phyloP scores from a whole-genome alignment of 1,140 invertebrate species.

The Agraylea sexmaculata region DNA sequence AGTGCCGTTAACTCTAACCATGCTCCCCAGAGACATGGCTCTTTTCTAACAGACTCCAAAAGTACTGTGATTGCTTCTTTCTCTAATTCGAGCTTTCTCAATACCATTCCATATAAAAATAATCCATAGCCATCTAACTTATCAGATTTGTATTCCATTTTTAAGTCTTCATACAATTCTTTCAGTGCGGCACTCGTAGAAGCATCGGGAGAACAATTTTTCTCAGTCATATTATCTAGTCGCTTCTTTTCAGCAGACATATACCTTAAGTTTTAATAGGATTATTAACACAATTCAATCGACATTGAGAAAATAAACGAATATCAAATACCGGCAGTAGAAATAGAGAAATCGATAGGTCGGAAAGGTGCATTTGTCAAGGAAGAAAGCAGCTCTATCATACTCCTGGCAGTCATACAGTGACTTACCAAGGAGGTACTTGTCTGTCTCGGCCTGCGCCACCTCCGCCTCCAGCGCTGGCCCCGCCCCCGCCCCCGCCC shows the following conservation, averaged over 20 bases:
- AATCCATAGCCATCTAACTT: constrained; percentile 78
- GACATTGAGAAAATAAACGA: not conserved
- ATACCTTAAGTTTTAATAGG: constrained; percentile 77
- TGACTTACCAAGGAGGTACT: constrained; percentile 71
- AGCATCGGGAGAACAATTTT: constrained; percentile 55
- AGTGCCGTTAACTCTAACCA: constrained; percentile 87
- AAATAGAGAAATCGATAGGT: constrained; percentile 37
- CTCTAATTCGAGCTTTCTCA: constrained; percentile 75
- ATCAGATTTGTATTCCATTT: constrained; percentile 45
- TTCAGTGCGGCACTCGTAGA: constrained; percentile 44
- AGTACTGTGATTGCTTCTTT: constrained; percentile 65
- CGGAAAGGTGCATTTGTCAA: constrained; percentile 54
- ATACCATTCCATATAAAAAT: constrained; percentile 84
- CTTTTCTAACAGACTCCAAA: constrained; percentile 59
- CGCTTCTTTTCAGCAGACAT: constrained; percentile 81
- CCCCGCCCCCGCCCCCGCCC: constrained; percentile 29
- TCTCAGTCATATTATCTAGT: constrained; percentile 70
- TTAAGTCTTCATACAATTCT: constrained; percentile 42
- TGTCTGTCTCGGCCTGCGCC: constrained; percentile 49
- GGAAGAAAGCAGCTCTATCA: constrained; percentile 76
- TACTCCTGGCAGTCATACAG: constrained; percentile 91
- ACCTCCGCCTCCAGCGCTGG: constrained; percentile 25
- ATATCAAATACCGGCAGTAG: constrained; percentile 8
- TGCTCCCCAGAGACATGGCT: constrained; percentile 83
- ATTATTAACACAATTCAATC: constrained; percentile 43